phyloP scores from a whole-genome alignment of 2,888 invertebrate genomes.

The Monoplex corrugatus region DNA sequence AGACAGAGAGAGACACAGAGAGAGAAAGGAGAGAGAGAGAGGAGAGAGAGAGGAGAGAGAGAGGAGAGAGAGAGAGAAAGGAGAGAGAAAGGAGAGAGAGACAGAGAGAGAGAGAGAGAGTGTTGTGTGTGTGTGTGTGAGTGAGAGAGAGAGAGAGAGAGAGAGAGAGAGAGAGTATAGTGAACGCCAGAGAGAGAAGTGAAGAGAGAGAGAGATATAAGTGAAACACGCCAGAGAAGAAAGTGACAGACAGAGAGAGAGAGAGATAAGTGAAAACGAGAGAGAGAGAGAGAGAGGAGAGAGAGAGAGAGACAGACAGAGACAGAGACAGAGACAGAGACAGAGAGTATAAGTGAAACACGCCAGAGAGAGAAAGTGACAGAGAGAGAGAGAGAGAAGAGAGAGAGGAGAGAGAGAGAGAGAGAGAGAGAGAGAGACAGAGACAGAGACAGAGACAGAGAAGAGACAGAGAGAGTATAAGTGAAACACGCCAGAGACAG shows the following conservation, averaged over 20 bases:
- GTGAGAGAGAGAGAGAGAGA: background rate
- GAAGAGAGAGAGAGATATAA: background rate
- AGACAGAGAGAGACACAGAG: no score
- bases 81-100: background rate
- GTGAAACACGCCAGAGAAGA: background rate
- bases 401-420: slow-evolving; percentile 3
- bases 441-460: background rate
- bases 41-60: no score
- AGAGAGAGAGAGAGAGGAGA: slow-evolving; percentile 28
- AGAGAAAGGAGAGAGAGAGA: no score
- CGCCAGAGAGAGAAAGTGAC: slow-evolving; percentile 8
- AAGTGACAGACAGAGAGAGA: no score
- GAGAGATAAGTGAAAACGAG: background rate
- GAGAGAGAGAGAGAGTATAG: background rate
- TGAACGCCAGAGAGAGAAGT: no score
- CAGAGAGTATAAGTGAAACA: no score
- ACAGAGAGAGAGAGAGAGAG: background rate
- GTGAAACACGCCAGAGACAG: no score
- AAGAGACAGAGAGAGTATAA: no score
- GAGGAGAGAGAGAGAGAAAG: background rate
- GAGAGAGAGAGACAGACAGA: background rate
- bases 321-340: background rate
- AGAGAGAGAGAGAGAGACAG: background rate
- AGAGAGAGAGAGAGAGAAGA: slow-evolving; percentile 35
- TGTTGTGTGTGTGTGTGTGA: background rate